Percentiles rank a stretch among this genome's conserved stretches.
phyloP scores from a whole-genome alignment of 1,140 invertebrate species.

The Pogonomyrmex californicus region DNA sequence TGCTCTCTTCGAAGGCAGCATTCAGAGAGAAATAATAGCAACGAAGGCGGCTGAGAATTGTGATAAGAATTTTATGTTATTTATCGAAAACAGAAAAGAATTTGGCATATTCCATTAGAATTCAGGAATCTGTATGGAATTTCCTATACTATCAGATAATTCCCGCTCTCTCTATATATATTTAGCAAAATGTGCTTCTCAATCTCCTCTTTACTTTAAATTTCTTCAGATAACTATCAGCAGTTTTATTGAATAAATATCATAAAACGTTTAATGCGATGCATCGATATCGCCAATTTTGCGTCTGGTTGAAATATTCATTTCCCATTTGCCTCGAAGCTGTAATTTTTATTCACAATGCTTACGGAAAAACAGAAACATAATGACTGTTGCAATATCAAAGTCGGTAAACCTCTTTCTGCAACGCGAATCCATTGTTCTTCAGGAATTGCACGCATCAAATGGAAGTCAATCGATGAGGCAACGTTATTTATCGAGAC shows the following conservation, averaged over 20 bases:
- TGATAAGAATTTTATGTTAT: constrained; percentile 19
- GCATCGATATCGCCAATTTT: not conserved
- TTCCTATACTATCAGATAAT: not conserved
- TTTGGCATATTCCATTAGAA: constrained; percentile 7
- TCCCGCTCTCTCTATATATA: not conserved
- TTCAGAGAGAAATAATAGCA: not conserved
- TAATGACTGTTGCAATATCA: constrained; percentile 16
- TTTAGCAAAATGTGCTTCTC: not conserved
- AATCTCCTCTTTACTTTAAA: not conserved
- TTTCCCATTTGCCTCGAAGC: not conserved
- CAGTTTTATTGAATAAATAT: not conserved
- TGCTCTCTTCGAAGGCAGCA: not conserved
- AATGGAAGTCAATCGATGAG: constrained; percentile 36
- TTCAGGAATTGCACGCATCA: not conserved
- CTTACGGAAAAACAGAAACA: not conserved
- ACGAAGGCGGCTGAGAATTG: not conserved
- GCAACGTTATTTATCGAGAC: constrained; percentile 4
- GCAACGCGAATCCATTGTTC: constrained; percentile 1
- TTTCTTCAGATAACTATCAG: constrained; percentile 7
- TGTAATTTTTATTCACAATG: constrained; percentile 4
- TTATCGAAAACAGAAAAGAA: constrained; percentile 10
- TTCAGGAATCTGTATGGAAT: constrained; percentile 8
- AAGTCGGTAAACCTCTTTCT: not conserved
- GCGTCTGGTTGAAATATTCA: not conserved
- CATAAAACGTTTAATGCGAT: not conserved